Evolutionary conservation across 92 coral and sea anemone genomes (phyloP).

Genomic region (Zoanthus solanderi): DNA sequence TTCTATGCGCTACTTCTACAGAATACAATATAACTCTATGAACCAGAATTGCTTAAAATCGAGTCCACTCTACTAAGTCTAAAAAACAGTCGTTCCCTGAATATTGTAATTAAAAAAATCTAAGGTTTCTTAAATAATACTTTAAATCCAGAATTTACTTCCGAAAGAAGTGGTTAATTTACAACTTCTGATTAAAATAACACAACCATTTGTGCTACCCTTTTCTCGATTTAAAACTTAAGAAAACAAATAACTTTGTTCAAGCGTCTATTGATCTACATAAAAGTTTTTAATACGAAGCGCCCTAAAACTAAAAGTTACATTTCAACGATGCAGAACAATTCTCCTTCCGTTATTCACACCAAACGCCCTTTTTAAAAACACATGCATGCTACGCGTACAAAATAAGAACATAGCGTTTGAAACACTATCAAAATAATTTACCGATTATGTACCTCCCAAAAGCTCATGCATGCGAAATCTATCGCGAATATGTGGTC

Average conservation of each 20-base stretch:
- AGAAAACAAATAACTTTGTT: not conserved
- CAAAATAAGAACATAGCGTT: not conserved
- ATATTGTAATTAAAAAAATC: not conserved
- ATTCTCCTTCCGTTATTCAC: slow-evolving; percentile 34
- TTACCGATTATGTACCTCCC: slow-evolving; percentile 56
- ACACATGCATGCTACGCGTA: slow-evolving; percentile 16
- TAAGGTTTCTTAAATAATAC: not conserved
- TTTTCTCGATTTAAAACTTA: not conserved
- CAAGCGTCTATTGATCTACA: no score
- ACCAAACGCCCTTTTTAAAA: slow-evolving; percentile 13
- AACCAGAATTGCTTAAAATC: not conserved
- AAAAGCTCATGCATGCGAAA: slow-evolving; percentile 97
- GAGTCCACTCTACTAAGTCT: not conserved
- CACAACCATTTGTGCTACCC: not conserved
- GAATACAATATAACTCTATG: not conserved
- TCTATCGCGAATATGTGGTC: slow-evolving; percentile 95
- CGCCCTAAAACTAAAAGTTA: not conserved
- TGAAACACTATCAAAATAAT: slow-evolving; percentile 15
- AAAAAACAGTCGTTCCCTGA: not conserved
- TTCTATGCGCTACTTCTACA: not conserved
- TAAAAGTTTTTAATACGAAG: slow-evolving; percentile 14
- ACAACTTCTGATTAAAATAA: slow-evolving; percentile 17
- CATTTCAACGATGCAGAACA: slow-evolving; percentile 17
- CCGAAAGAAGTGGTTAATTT: not conserved
- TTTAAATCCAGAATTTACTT: not conserved